Evolutionary conservation across 2,113 vertebrate species (phyloP), one percentile per base, ranked within the genome.

Genomic region (Paradisaea rubra): DNA sequence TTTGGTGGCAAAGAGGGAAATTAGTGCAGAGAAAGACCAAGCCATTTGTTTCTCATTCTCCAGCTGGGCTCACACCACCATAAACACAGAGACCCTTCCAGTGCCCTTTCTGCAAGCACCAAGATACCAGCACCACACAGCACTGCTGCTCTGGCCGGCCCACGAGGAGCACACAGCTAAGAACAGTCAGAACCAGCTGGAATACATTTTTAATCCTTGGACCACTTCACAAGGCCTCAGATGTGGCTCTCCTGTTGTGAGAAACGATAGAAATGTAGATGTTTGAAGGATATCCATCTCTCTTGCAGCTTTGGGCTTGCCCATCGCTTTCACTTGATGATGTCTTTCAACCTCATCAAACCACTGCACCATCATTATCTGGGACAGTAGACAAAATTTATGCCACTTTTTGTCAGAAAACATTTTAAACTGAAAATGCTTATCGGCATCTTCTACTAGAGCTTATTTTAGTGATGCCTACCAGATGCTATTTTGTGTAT

Each of bases 401-500:
- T 70, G 56, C 41, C 5, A 6, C 59, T 54, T 92, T 59, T 76
- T 82, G 71, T 85, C 81, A 89, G 61, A 78, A 94, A 87, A 50
- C 30, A 89, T 56, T 87, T 79, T 53, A 71, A 87, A 77, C 79
- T 88, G 63, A 81, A 95, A 85, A 89, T 7, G 11, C 64, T 95
- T 94, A 83, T n/a, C 13, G 0, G 52, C 27, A n/a, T 95, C 77
- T 95, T 87, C 60, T 64, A 66, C 94, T 54, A 50, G 20, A 91
- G 79, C 71, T 88, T 59, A 77, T 84, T 95, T 89, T 17, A 44
- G 78, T 52, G 79, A 91, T 33, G 41, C 81, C 94, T 39, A 94
- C 87, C 95, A 95, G 94, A 93, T 96, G 96, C 88, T 93, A 88
- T 89, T 96, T 85, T 66, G 81, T n/a, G 52, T 74, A 94, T 94